These are phyloP conservation scores for Rhynchopsitta pachyrhyncha DNA, from an alignment of 2,113 vertebrate genomes.

Conservation along the genomic window DNA sequence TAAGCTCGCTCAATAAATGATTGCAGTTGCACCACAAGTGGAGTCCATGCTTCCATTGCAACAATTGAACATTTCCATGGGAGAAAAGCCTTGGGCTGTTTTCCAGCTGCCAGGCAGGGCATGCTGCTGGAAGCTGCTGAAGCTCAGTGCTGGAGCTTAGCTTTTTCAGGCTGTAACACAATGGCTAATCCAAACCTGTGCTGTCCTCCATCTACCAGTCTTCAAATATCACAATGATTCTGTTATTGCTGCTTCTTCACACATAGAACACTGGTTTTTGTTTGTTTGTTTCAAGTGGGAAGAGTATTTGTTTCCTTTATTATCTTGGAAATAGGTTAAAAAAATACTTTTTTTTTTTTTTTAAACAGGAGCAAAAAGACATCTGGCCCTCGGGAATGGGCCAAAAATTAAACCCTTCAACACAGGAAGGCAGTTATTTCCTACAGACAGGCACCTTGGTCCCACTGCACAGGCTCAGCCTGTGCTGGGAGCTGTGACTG, in stretches of 20 bases:
- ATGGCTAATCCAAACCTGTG: neutral
- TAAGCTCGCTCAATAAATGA: too few species aligned
- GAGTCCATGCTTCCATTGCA: too few species aligned
- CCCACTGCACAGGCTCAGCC: neutral
- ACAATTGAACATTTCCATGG: neutral
- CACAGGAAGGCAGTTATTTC: neutral
- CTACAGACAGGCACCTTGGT: neutral
- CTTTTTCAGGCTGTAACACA: neutral
- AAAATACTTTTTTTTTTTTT: neutral
- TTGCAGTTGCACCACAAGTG: too few species aligned
- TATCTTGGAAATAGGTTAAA: neutral
- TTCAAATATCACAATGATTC: fast-evolving
- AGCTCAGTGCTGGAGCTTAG: neutral
- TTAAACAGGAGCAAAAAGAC: neutral
- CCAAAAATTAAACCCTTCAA: neutral
- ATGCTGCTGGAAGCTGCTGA: neutral
- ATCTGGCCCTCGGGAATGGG: neutral
- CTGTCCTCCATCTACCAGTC: neutral
- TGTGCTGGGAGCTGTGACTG: neutral
- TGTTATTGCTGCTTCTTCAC: neutral
- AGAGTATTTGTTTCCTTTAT: neutral
- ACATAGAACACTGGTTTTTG: fast-evolving
- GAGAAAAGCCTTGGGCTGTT: neutral
- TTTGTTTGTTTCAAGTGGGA: neutral
- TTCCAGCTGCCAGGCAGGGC: neutral